Evolutionary conservation across 2,888 invertebrate genomes (phyloP), one percentile per base, ranked within the genome.

Genomic region (Drosophila prostipennis): DNA sequence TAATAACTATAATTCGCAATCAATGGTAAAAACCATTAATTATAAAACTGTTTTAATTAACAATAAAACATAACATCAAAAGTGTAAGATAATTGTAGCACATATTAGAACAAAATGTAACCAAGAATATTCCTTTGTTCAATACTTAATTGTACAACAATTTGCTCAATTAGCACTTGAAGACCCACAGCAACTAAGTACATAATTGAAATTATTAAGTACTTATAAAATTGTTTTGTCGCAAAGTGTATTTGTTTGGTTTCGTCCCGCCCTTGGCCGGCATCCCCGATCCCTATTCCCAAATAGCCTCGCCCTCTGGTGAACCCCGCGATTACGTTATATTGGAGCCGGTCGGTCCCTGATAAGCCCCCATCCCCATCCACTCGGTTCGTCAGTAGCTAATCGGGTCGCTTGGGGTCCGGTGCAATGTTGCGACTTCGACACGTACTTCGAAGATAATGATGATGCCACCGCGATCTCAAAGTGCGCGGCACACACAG

Each of bases 351-450:
- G 49, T 49, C 19, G 26, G 26, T 29, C 29, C 23, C 53, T 73
- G 80, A 81, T 86, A 81, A 86, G 72, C 54, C 14, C 10, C 32
- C 37, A 29, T 13, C 14, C 10, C 32, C 37, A 29, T 13, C 43
- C 14, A 53, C 37, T 14, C 45, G 32, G 37, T 42, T 49, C 45
- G 49, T 43, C 40, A 40, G 59, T 49, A 39, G 14, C 42, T 71
- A 69, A 69, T 69, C 53, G 39, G 55, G 70, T 65, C 54, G 63
- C 63, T 61, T 49, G 72, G 52, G 54, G 60, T 61, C 61, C 43
- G 49, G 53, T 60, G 53, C 49, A 53, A 40, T 51, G 54, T 40
- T 45, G 32, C 11, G 53, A 45, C 43, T 46, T 3, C 37, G 43
- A 11, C 43, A 39, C 65, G 65, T 64, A 39, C 32, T 45, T 42